Evolutionary conservation across 2,113 vertebrate genomes (phyloP).

Genomic region (Nycticebus coucang): DNA sequence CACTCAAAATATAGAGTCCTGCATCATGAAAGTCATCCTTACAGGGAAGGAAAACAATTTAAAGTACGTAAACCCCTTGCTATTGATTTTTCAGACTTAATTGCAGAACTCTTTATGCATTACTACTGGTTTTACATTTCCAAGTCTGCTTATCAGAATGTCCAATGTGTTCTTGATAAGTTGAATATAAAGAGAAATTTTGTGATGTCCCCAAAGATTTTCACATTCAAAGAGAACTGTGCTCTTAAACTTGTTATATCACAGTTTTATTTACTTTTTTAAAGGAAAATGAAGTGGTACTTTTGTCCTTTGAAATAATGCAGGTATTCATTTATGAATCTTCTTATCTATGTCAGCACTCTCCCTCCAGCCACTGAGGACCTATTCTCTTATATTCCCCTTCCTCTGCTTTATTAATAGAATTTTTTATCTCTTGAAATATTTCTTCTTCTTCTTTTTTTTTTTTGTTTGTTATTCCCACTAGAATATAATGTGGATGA

Average conservation of each 20-base stretch:
- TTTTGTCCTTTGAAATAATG: constrained; percentile 1
- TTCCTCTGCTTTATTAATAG: constrained; percentile 27
- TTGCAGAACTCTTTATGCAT: constrained; percentile 19
- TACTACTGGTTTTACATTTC: constrained; percentile 39
- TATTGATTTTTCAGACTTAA: constrained; percentile 45
- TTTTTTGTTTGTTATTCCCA: constrained; percentile 15
- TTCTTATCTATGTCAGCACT: background rate
- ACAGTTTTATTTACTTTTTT: constrained; percentile 14
- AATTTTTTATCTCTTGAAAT: background rate
- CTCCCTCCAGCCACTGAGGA: background rate
- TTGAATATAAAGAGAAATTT: constrained; percentile 45
- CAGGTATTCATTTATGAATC: background rate
- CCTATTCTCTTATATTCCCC: background rate
- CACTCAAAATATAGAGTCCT: constrained; percentile 18
- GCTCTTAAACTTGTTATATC: constrained; percentile 7
- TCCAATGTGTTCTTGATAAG: constrained; percentile 12
- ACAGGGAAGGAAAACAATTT: background rate
- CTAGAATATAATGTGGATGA: background rate
- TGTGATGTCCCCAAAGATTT: constrained; percentile 52
- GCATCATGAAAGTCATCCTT: background rate
- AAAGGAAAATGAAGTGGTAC: background rate
- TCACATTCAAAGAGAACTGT: constrained; percentile 44
- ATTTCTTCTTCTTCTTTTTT: background rate
- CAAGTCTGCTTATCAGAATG: constrained; percentile 31
- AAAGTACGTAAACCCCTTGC: constrained; percentile 29